These are phyloP conservation scores for Mactromeris polynyma DNA, from an alignment of 2,888 invertebrate species.

Conservation along the genomic window DNA sequence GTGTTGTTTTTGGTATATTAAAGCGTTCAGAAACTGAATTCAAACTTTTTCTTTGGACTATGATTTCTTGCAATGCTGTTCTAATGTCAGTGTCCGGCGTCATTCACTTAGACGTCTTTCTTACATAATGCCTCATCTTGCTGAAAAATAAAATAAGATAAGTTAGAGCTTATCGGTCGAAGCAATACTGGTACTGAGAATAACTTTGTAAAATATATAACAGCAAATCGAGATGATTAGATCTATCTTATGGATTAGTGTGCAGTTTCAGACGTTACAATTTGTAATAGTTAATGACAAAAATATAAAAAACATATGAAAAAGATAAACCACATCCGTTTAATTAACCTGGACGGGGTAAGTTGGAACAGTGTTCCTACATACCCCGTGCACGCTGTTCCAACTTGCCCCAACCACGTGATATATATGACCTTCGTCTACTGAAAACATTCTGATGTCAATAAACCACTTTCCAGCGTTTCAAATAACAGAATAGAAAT, in stretches of 20 bases:
- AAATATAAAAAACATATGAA: neutral
- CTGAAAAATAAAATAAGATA: neutral
- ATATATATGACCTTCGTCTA: constrained; percentile 35
- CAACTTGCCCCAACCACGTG: too few species aligned
- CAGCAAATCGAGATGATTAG: too few species aligned
- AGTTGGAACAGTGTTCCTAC: constrained; percentile 32
- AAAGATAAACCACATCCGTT: neutral
- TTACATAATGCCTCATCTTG: neutral
- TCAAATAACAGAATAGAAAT: constrained; percentile 13
- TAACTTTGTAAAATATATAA: too few species aligned
- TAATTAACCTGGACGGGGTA: constrained; percentile 18
- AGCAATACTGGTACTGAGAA: too few species aligned
- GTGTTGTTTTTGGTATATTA: neutral
- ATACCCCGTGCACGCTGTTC: too few species aligned
- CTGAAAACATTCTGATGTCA: neutral
- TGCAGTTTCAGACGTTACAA: too few species aligned
- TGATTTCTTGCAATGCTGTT: neutral
- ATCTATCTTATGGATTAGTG: too few species aligned
- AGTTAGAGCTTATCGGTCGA: too few species aligned
- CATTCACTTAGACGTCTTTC: neutral
- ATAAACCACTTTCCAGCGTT: neutral
- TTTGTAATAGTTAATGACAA: too few species aligned
- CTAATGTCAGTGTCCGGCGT: neutral
- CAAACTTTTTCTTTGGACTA: neutral
- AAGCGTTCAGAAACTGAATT: neutral